phyloP scores from a whole-genome alignment of 2,888 invertebrate species.

The Macroteleia sp. region DNA sequence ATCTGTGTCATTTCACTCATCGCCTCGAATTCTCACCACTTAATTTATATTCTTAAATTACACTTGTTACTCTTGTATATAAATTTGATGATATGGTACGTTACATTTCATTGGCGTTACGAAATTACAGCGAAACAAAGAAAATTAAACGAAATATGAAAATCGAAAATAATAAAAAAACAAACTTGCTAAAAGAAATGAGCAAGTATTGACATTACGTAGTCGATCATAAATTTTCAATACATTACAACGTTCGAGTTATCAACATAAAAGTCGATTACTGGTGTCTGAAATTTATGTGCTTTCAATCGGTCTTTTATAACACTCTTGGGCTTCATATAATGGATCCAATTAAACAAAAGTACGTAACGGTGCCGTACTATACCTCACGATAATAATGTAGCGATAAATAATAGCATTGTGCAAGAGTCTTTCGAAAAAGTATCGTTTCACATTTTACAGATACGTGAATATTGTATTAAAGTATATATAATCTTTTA shows the following conservation, averaged over 20 bases:
- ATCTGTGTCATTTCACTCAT: conserved; percentile 1
- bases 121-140: conserved; percentile 7
- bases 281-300: conserved; percentile 43
- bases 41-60: conserved; percentile 8
- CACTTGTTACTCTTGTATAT: not conserved
- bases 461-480: not conserved
- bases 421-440: conserved; percentile 7
- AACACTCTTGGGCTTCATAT: conserved; percentile 44
- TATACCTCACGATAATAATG: conserved; percentile 24
- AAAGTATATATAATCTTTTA: no score
- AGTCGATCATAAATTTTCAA: conserved; percentile 33
- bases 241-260: conserved; percentile 31
- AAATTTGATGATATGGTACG: conserved; percentile 2
- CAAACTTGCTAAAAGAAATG: not conserved
- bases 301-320: conserved; percentile 52
- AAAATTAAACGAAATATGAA: conserved; percentile 5
- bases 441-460: not conserved
- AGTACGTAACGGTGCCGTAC: conserved; percentile 24
- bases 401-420: conserved; percentile 20
- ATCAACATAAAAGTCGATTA: conserved; percentile 47
- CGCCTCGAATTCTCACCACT: not conserved
- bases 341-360: conserved; percentile 50
- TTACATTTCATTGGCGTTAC: conserved; percentile 11
- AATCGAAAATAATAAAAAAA: not conserved
- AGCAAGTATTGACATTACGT: conserved; percentile 34